A percentile compares a stretch with the other conserved stretches of the same genome.
Conservation (phyloP, 2,797 vertebrate genomes). For the Centropyge bicolor region DNA sequence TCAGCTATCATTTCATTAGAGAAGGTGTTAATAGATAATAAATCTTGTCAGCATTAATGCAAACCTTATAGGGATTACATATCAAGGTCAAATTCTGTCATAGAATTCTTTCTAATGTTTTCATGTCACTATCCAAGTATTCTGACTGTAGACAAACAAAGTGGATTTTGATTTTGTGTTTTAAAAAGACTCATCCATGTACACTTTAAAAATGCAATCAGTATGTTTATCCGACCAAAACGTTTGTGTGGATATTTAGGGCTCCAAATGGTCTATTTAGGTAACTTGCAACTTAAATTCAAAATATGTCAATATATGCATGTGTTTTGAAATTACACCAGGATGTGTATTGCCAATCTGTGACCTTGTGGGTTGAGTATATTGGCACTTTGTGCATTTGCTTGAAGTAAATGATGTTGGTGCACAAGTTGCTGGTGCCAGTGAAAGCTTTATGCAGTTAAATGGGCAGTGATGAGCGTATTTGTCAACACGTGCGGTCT, state of each 20-base stretch:
- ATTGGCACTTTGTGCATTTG: conserved; percentile 16
- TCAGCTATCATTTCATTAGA: conserved; percentile 11
- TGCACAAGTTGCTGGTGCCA: conserved; percentile 19
- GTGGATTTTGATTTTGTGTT: not conserved
- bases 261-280: not conserved
- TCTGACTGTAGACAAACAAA: not conserved
- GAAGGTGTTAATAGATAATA: conserved; percentile 12
- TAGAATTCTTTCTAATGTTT: not conserved
- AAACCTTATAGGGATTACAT: not conserved
- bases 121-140: too few relatives aligned
- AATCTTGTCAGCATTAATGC: conserved; percentile 19
- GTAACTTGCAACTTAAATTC: not conserved
- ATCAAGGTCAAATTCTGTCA: not conserved
- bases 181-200: not conserved
- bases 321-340: conserved; percentile 8
- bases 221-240: not conserved
- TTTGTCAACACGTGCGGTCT: conserved; percentile 75
- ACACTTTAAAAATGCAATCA: not conserved
- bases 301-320: not conserved
- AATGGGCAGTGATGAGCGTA: conserved; percentile 65
- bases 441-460: conserved; percentile 53
- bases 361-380: not conserved
- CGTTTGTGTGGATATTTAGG: not conserved
- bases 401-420: conserved; percentile 28
- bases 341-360: not conserved